Conservation (phyloP, 2,113 vertebrate genomes). For the Pelvicachromis taeniatus region DNA sequence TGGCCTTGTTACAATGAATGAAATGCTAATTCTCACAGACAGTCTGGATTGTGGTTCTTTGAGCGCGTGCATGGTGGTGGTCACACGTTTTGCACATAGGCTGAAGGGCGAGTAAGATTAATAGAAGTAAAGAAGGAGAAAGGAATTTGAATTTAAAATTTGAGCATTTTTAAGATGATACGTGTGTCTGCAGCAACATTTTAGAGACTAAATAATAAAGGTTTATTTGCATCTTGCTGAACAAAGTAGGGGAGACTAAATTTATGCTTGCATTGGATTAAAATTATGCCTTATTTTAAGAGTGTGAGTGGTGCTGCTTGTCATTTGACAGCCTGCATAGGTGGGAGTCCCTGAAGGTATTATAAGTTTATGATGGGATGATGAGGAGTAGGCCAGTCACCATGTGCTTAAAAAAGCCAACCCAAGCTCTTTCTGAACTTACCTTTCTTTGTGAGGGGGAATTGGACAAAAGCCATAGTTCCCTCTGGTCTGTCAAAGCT, state of each 20-base stretch:
- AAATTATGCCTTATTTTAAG: conserved; percentile 41
- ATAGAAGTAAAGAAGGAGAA: background rate
- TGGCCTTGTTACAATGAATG: conserved; percentile 74
- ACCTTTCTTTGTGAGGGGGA: conserved; percentile 68
- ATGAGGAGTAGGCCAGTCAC: conserved; percentile 56
- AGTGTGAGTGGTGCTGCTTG: background rate
- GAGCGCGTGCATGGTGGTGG: conserved; percentile 40
- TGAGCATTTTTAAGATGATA: background rate
- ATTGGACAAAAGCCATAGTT: conserved; percentile 78
- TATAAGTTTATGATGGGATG: conserved; percentile 59
- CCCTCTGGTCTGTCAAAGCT: conserved; percentile 76
- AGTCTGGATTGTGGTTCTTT: conserved; percentile 50
- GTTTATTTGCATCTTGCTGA: background rate
- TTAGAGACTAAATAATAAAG: background rate
- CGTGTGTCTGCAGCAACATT: background rate
- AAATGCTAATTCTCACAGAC: conserved; percentile 74
- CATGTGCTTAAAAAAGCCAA: conserved; percentile 65
- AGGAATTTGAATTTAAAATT: background rate
- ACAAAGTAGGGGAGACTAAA: background rate
- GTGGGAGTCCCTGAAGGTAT: conserved; percentile 54
- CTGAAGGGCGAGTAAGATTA: background rate
- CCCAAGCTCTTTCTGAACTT: conserved; percentile 61
- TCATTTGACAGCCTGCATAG: conserved; percentile 38
- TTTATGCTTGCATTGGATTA: conserved; percentile 7
- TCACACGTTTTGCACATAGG: conserved; percentile 37